Base-by-base conservation (phyloP, 2,797 vertebrate species). In the Periparus ater region DNA sequence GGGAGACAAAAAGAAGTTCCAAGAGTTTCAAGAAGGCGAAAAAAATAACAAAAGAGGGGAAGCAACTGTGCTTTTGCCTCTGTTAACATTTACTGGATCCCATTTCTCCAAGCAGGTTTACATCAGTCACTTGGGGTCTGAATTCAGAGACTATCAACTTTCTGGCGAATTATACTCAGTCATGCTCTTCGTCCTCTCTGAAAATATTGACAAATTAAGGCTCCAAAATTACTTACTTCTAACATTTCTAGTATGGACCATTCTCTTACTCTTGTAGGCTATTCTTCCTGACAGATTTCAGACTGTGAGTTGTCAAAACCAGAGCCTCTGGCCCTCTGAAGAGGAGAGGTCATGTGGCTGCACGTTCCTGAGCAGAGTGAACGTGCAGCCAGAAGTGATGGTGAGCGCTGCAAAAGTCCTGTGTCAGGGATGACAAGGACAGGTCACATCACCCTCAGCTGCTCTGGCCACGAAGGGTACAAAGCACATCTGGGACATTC, bases 361-460 rank as follows among this genome's bases (percentile, higher is more conserved):
- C 50, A 34, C 2, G 1, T 22, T 51, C 44, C 34, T 25, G 8
- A 48, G 19, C 83, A 85, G 50, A 79, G 27, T 7, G 62, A 55
- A 11, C 1, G 2, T 9, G 30, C 11, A 17, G 42, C 25, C 17
- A 22, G 47, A 20, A 54, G 50, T 1, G 3, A 27, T 2, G 0
- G n/a, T 2, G 6, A 48, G 68, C 0, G 0, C 14, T 17, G 40
- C 27, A 25, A 20, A 40, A 48, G 34, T 34, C 51, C 25, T 0
- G 0, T 11, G 42, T 34, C 55, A 47, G 48, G 20, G 25, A 8
- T 0, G 5, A 63, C 42, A 29, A 40, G 38, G 29, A n/a, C 30
- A 40, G 3, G 0, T 27, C 53, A 18, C 45, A 71, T 21, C 25
- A 58, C 4, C 42, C 34, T 14, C 2, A 1, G 34, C 44, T 55